Conservation (phyloP, 2,113 vertebrate genomes). For the Callithrix jacchus region DNA sequence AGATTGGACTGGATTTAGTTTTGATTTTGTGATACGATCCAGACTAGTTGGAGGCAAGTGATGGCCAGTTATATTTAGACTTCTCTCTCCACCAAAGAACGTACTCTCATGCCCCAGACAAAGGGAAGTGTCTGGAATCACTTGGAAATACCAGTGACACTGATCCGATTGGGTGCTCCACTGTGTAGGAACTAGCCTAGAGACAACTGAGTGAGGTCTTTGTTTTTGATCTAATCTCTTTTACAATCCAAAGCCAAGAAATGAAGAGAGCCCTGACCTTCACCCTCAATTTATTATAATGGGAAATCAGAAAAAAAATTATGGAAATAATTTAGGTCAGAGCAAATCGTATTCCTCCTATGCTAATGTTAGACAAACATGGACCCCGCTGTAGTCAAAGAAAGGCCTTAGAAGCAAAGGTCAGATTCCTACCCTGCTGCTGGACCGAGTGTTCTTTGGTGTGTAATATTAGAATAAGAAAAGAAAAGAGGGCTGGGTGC, state of each 20-base stretch:
- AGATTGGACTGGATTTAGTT: accelerated
- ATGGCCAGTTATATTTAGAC: accelerated
- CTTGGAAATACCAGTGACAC: background rate
- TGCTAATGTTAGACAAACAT: background rate
- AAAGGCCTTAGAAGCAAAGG: background rate
- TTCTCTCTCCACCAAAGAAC: background rate
- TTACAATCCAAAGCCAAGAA: background rate
- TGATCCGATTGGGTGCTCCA: accelerated
- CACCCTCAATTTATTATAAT: background rate
- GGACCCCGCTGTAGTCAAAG: accelerated
- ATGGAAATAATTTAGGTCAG: background rate
- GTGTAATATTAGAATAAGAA: background rate
- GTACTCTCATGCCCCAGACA: no score
- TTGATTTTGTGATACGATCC: background rate
- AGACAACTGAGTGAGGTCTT: background rate
- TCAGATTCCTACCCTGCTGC: background rate
- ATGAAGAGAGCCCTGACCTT: background rate
- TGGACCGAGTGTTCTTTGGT: background rate
- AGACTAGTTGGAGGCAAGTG: accelerated
- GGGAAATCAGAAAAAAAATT: background rate
- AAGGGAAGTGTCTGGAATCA: background rate
- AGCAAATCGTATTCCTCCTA: accelerated
- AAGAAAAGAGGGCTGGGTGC: background rate
- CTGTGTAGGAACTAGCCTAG: accelerated
- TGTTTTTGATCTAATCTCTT: background rate